Base-by-base conservation (phyloP, 1,140 invertebrate genomes). In the Pseudachorutes palmiensis region DNA sequence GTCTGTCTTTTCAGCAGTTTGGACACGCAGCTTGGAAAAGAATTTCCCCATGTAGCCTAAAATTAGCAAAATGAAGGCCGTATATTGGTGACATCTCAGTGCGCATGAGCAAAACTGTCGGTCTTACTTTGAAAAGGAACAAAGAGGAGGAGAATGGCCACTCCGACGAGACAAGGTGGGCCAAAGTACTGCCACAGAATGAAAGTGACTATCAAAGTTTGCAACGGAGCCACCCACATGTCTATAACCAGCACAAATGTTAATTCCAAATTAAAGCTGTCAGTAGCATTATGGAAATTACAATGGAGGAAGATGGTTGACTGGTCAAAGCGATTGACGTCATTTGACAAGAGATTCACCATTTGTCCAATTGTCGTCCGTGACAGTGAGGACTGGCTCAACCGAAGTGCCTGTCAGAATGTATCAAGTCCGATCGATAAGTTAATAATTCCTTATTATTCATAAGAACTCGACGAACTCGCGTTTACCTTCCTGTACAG, bases 321-420 rank as follows among this genome's bases (percentile, higher is more conserved):
- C 68, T 77, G 75, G 72, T 82, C 81, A 77, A 82, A 82, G 66
- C 81, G 71, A 65, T 77, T 79, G 2, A 82, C 80, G 74, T 83
- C 82, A 73, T 82, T 82, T 3, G 81, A 80, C 74, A 70, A 22
- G 1, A 70, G 9, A 51, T 66, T 70, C 12, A 82, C 62, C 70
- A 84, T 80, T 72, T 84, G 82, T 0, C 83, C 83, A 14, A 80
- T 77, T 30, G 82, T 82, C 29, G 82, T 83, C 66, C 81, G 72
- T 5, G 75, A 76, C 58, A 83, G 65, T 5, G 82, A 76, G 16
- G 75, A 74, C 69, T 71, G 72, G 51, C 73, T 74, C 16, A 74
- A 41, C 19, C 29, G 14, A 14, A 63, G 5, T 41, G 89, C 86
- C 84, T 93, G 62, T 24, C 2, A 12, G 48, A 55, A 1, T 62